Evolutionary conservation across 2,797 vertebrate genomes (phyloP).

Genomic region (Serranus cabrilla): DNA sequence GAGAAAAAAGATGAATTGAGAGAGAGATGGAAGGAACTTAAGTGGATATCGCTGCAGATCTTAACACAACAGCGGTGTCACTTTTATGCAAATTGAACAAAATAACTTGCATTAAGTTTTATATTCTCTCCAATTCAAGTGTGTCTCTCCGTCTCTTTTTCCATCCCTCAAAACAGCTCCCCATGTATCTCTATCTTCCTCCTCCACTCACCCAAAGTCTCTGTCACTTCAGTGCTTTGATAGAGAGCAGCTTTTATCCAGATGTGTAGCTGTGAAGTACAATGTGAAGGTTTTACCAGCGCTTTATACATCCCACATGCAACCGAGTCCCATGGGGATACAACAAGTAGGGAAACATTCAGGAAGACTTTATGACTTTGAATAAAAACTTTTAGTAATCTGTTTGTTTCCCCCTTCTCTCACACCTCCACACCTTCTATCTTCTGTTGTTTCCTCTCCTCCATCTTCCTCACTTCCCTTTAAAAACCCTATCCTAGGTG

Average conservation of each 20-base stretch:
- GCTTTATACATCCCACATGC: conserved; percentile 31
- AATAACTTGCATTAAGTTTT: conserved; percentile 40
- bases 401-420: conserved; percentile 12
- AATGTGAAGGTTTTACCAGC: conserved; percentile 39
- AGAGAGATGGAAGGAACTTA: conserved; percentile 18
- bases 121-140: conserved; percentile 16
- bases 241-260: conserved; percentile 57
- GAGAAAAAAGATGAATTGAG: conserved; percentile 19
- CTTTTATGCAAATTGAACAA: conserved; percentile 51
- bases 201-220: conserved; percentile 24
- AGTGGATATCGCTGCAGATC: conserved; percentile 37
- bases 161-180: conserved; percentile 8
- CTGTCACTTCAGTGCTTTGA: conserved; percentile 35
- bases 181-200: not conserved
- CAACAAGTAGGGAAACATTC: conserved; percentile 7
- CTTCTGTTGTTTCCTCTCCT: not conserved
- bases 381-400: conserved; percentile 9
- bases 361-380: not conserved
- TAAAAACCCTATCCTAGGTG: conserved; percentile 84
- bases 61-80: conserved; percentile 16
- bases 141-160: conserved; percentile 11
- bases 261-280: conserved; percentile 31
- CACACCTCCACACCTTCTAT: not conserved
- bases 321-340: conserved; percentile 17
- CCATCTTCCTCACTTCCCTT: not conserved